Evolutionary conservation across 2,113 vertebrate species (phyloP), one percentile per base, ranked within the genome.

Genomic region (Megaceryle maxima): DNA sequence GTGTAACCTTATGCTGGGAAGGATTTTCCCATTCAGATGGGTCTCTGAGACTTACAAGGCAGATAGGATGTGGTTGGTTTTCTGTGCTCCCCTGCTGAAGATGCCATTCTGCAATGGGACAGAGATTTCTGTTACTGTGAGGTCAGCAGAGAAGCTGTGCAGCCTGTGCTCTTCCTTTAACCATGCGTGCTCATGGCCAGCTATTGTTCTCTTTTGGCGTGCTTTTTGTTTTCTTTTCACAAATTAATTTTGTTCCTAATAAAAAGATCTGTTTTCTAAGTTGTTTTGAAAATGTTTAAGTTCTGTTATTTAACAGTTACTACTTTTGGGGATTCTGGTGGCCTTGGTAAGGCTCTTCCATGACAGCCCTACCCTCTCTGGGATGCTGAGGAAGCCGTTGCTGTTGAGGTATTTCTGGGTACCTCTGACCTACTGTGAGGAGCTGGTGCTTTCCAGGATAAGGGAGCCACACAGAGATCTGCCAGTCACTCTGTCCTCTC

Each of bases 201-300:
- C 63, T 89, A 4, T 46, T 77, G 31, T 89, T 70, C 18, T 77
- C 80, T 87, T 66, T 31, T 14, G 41, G 48, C 80, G 55, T 35
- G 3, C 5, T 0, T 8, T 20, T 33, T 18, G 24, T 53, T 39
- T 62, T 13, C 8, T 88, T 79, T 31, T 5, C 0, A 0, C 3
- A 1, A 84, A 53, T 53, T 87, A 13, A 56, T 94, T 94, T 92
- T 90, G 37, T 95, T 92, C 78, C 78, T 87, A 97, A 97, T 96
- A 97, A 97, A 97, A 87, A 90, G 29, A 85, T 67, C 46, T 72
- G 80, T 92, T 97, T 97, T 96, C 67, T 97, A 97, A 68, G 63
- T 76, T 89, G 50, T 55, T 87, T 83, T 10, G 5, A 43, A 83
- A 66, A 53, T 56, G 15, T 55, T 56, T 56, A 70, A 46, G 10